Percentiles rank a stretch among this genome's conserved stretches.
These are phyloP conservation scores for Beris chalybata DNA, from an alignment of 2,888 invertebrate genomes.

Conservation along the genomic window DNA sequence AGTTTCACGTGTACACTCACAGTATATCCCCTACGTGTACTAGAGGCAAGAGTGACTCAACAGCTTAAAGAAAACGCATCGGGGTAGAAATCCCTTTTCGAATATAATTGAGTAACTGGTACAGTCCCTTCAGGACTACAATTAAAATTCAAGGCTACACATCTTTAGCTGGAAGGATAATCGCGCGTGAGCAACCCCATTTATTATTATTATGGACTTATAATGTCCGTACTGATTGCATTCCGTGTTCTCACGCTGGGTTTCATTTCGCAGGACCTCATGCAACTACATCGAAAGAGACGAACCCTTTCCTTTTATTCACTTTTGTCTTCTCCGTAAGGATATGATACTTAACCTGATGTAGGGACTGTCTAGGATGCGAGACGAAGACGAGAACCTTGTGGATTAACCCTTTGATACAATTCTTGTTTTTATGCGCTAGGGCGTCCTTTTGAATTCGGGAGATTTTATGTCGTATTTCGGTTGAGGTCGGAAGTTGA, in stretches of 20 bases:
- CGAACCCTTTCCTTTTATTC: too few relatives aligned
- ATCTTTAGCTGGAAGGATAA: conserved; percentile 9
- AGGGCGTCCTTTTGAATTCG: conserved; percentile 1
- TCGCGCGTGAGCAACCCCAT: conserved; percentile 13
- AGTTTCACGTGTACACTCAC: neutral
- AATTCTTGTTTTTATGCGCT: neutral
- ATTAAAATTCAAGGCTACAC: conserved; percentile 23
- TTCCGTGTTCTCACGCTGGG: conserved; percentile 28
- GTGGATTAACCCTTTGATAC: conserved; percentile 13
- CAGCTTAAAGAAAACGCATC: neutral
- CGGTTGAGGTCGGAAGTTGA: conserved; percentile 18
- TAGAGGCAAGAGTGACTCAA: neutral
- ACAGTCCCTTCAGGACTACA: conserved; percentile 1
- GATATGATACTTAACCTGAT: conserved; percentile 24
- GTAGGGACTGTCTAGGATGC: conserved; percentile 8
- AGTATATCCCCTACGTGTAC: neutral
- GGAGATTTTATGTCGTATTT: neutral
- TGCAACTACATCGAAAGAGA: neutral
- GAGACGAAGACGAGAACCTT: conserved; percentile 11
- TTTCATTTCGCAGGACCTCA: conserved; percentile 12
- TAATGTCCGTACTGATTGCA: conserved; percentile 10
- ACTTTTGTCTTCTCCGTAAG: neutral
- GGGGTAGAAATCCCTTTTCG: neutral
- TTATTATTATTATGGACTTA: conserved; percentile 9
- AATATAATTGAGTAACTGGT: conserved; percentile 8